Base-by-base conservation (phyloP, 2,113 vertebrate genomes). In the Corythornis cristatus region DNA sequence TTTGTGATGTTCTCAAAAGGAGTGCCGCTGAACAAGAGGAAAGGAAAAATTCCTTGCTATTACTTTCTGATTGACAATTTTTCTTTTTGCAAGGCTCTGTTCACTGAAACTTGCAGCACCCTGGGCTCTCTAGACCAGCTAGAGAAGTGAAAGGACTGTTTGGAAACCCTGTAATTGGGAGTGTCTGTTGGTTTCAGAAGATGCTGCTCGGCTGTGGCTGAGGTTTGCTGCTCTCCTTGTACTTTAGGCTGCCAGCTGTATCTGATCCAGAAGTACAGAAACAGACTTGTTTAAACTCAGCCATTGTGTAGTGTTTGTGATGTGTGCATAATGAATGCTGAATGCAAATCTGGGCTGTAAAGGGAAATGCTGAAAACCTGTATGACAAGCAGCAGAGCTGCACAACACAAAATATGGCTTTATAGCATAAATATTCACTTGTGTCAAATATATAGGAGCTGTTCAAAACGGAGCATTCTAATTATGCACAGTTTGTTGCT, bases 271-370 rank as follows among this genome's bases (percentile, higher is more conserved):
- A 92, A 84, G 42, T 86, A 95, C 84, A 94, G 74, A 90, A 96
- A 90, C 74, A 95, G 90, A 60, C 93, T 96, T 94, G 89, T 91
- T 96, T 95, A 94, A 96, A 92, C 80, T 93, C 88, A 96, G 79
- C 61, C 80, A 90, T 92, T 96, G 89, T 96, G 89, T 92, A 94
- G 66, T 72, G 88, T 75, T 93, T 95, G 85, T 89, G 88, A 95
- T 96, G 89, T 93, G 81, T 89, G 78, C 66, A 90, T 95, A 95
- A 96, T 87, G 71, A 92, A 94, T 93, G 90, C 81, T 48, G 68
- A 89, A 93, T 97, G 94, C 86, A 93, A 94, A 95, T 97, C 66
- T 74, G 73, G 70, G 65, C 91, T 93, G 92, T 93, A 96, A 95
- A 96, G 50, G 65, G 91, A 93, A 96, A 85, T 72, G 48, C 74